phyloP scores from a whole-genome alignment of 2,113 vertebrate genomes.

The Clarias magur region DNA sequence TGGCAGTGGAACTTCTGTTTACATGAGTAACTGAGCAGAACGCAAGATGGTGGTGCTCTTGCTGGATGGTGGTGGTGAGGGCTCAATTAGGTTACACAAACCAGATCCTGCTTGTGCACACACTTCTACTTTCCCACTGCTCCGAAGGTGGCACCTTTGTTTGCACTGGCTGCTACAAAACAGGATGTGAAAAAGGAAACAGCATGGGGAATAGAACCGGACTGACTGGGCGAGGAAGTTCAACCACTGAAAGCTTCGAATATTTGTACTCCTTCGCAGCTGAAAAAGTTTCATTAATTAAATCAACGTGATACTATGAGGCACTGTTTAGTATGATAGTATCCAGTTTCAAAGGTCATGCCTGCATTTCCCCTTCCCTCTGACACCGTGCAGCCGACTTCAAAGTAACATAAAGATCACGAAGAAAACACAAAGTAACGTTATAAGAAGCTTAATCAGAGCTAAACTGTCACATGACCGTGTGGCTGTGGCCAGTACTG shows the following conservation, averaged over 20 bases:
- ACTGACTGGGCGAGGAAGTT: slow-evolving; percentile 42
- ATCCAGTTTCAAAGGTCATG: not conserved
- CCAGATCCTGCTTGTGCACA: not conserved
- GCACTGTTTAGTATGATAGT: not conserved
- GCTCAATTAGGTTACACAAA: slow-evolving; percentile 15
- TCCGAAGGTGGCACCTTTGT: slow-evolving; percentile 52
- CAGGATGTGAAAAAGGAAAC: slow-evolving; percentile 64
- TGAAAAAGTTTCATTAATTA: not conserved
- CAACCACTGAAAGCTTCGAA: not conserved
- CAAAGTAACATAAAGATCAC: not conserved
- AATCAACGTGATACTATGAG: not conserved
- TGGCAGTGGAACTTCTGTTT: not conserved
- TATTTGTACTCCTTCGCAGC: not conserved
- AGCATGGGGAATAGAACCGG: not conserved
- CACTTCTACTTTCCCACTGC: slow-evolving; percentile 1
- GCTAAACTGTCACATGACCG: not conserved
- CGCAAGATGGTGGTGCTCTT: not conserved
- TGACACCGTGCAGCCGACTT: not conserved
- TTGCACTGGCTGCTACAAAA: slow-evolving; percentile 51
- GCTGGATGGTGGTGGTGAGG: not conserved
- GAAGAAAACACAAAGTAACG: not conserved
- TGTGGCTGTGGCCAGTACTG: not conserved
- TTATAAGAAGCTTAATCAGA: not conserved
- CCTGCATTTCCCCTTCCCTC: not conserved
- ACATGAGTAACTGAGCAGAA: not conserved